phyloP scores from a whole-genome alignment of 2,888 invertebrate species.

The Punctoribates punctum region DNA sequence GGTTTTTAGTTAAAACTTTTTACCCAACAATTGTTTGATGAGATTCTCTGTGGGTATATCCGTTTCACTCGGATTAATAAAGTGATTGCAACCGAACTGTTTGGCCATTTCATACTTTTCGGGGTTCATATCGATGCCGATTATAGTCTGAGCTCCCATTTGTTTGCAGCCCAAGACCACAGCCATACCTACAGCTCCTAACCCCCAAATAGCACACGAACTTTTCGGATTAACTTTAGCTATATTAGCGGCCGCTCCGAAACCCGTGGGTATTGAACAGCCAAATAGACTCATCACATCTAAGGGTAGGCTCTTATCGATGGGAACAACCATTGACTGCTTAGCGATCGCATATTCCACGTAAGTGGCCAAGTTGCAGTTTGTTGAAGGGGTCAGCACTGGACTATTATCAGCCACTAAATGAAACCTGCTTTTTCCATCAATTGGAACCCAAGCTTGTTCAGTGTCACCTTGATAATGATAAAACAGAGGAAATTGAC shows the following conservation, averaged over 20 bases:
- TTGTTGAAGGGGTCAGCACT: not conserved
- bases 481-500: too few relatives aligned
- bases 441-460: not conserved
- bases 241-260: constrained; percentile 46
- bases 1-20: not conserved
- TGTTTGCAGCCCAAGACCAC: constrained; percentile 54
- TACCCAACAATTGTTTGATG: not conserved
- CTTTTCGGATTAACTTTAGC: constrained; percentile 52
- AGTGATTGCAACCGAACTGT: constrained; percentile 42
- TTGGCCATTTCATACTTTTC: constrained; percentile 52
- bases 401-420: not conserved
- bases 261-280: constrained; percentile 48
- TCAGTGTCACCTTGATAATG: not conserved
- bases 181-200: constrained; percentile 54
- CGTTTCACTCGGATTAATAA: constrained; percentile 38
- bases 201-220: constrained; percentile 54
- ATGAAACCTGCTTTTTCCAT: not conserved
- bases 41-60: not conserved
- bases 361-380: constrained; percentile 26
- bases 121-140: constrained; percentile 46
- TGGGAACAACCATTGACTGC: constrained; percentile 5
- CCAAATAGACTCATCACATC: constrained; percentile 43
- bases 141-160: constrained; percentile 51
- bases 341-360: constrained; percentile 22
- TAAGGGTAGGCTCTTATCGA: constrained; percentile 43